Evolutionary conservation across 1,140 invertebrate species (phyloP).

Genomic region (Drosophila pseudoananassae): DNA sequence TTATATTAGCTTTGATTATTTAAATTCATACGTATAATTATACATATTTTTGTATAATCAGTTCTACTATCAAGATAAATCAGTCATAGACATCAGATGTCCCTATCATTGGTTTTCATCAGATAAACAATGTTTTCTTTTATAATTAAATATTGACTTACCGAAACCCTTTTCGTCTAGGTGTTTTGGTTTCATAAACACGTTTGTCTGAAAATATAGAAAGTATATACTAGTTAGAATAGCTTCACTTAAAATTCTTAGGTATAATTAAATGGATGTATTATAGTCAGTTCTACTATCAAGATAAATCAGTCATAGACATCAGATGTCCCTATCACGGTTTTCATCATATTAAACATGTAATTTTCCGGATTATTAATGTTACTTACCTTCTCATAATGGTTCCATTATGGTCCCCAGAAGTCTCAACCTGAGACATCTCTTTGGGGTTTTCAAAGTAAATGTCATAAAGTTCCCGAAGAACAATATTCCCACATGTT

Average conservation of each 20-base stretch:
- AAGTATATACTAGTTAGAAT: background rate
- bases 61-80: constrained; percentile 54
- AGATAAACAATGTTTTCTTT: constrained; percentile 3
- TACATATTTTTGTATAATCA: constrained; percentile 2
- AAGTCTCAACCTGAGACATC: constrained; percentile 16
- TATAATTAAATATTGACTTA: constrained; percentile 40
- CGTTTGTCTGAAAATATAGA: too few species aligned
- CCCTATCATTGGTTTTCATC: constrained; percentile 1
- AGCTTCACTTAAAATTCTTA: too few species aligned
- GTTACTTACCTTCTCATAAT: constrained; percentile 3
- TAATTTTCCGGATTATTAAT: constrained; percentile 15
- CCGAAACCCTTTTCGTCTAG: background rate
- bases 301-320: constrained; percentile 55
- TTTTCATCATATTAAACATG: background rate
- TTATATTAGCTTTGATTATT: background rate
- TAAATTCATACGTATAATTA: too few species aligned
- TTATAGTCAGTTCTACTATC: constrained; percentile 42
- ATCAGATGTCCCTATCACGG: constrained; percentile 51
- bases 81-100: constrained; percentile 14
- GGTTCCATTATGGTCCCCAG: constrained; percentile 1
- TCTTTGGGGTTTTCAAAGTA: background rate
- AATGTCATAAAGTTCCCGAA: background rate
- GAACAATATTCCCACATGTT: background rate
- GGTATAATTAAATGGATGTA: too few species aligned
- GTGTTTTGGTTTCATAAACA: too few species aligned